These are phyloP conservation scores for Peromyscus californicus DNA, from an alignment of 2,113 vertebrate species.

Conservation along the genomic window DNA sequence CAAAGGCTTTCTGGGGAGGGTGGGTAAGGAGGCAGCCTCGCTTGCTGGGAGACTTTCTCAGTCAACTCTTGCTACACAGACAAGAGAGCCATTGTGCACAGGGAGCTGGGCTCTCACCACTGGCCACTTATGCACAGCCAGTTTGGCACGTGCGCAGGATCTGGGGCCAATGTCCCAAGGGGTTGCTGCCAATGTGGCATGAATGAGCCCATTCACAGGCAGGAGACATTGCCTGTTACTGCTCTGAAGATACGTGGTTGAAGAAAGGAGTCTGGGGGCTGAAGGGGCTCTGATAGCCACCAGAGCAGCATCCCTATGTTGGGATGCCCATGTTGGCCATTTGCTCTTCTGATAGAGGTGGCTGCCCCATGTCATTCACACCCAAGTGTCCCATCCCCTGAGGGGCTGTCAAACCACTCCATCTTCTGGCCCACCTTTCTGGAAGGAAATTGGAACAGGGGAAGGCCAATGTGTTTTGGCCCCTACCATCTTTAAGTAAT, in stretches of 20 bases:
- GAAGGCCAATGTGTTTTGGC: neutral
- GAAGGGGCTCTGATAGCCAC: neutral
- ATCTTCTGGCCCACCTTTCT: neutral
- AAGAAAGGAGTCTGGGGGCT: fast-evolving
- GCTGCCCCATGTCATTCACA: fast-evolving
- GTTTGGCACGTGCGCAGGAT: neutral
- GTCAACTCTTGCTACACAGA: neutral
- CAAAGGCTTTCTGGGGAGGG: neutral
- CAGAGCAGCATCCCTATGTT: neutral
- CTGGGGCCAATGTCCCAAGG: neutral
- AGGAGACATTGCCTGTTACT: fast-evolving
- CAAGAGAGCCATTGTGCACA: neutral
- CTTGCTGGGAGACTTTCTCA: constrained; percentile 12
- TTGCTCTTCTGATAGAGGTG: neutral
- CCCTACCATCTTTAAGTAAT: neutral
- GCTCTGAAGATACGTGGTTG: neutral
- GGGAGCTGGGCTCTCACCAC: neutral
- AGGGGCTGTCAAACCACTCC: neutral
- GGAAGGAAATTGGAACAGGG: neutral
- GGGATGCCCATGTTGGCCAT: fast-evolving
- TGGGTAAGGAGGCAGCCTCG: neutral
- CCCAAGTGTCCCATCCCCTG: no score
- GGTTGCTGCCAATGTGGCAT: neutral
- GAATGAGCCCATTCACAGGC: constrained; percentile 6
- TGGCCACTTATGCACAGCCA: neutral